A percentile compares a stretch with the other conserved stretches of the same genome.
phyloP scores from a whole-genome alignment of 35 echinoderm and acorn worm genomes.

The Hemicentrotus pulcherrimus region DNA sequence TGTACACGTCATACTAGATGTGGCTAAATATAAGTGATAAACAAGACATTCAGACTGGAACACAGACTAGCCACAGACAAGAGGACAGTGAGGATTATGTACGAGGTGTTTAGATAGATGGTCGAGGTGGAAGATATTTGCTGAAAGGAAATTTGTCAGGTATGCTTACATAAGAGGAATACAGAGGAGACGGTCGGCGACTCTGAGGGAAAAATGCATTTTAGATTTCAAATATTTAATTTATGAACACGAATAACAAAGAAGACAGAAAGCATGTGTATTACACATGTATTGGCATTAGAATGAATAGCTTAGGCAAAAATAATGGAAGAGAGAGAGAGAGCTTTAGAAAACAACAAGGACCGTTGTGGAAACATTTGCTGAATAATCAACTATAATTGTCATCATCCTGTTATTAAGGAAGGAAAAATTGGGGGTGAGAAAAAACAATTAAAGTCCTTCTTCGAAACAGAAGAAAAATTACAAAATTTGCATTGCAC shows the following conservation, averaged over 20 bases:
- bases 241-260: neutral
- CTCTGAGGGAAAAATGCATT: slow-evolving; percentile 31
- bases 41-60: neutral
- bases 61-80: neutral
- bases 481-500: neutral
- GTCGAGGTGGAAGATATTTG: neutral
- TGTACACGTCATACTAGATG: neutral
- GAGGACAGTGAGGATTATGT: neutral
- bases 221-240: neutral
- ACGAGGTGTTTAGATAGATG: neutral
- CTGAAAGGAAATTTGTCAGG: slow-evolving; percentile 35
- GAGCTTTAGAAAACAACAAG: neutral
- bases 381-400: neutral
- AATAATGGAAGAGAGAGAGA: neutral
- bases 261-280: neutral
- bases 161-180: slow-evolving; percentile 49
- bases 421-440: neutral
- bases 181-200: slow-evolving; percentile 27
- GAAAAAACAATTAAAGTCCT: neutral
- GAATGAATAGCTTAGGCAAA: neutral
- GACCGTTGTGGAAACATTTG: neutral
- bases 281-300: neutral
- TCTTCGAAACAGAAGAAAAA: neutral
- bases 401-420: neutral
- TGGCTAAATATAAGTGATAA: neutral